phyloP scores from a whole-genome alignment of 2,113 vertebrate species.

The Syngnathus floridae region DNA sequence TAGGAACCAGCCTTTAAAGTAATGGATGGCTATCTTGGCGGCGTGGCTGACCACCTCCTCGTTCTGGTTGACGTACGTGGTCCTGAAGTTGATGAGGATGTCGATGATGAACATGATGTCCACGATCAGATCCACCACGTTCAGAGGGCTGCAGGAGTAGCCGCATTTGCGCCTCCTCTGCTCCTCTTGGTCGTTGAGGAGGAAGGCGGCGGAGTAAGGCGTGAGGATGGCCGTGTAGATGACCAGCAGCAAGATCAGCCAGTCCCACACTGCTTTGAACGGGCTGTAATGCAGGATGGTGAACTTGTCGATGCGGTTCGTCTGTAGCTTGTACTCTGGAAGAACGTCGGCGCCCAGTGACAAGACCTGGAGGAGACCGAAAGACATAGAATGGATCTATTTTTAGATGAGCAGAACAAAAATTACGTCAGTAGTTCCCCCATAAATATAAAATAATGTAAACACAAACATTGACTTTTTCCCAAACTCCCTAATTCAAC shows the following conservation, averaged over 20 bases:
- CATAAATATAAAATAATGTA: too few relatives aligned
- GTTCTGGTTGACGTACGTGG: slow-evolving; percentile 94
- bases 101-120: slow-evolving; percentile 99
- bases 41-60: slow-evolving; percentile 99
- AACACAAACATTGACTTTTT: too few relatives aligned
- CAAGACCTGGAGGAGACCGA: slow-evolving; percentile 75
- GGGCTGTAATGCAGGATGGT: slow-evolving; percentile 99
- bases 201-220: slow-evolving; percentile 95
- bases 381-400: neutral
- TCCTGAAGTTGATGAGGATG: slow-evolving; percentile 99
- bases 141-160: slow-evolving; percentile 95
- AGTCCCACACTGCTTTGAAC: slow-evolving; percentile 98
- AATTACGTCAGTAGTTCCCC: too few relatives aligned
- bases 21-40: slow-evolving; percentile 96
- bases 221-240: slow-evolving; percentile 98
- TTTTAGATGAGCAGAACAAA: too few relatives aligned
- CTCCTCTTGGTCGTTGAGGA: slow-evolving; percentile 92
- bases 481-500: too few relatives aligned
- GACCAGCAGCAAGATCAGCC: slow-evolving; percentile 93
- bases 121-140: slow-evolving; percentile 96
- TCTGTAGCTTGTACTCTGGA: slow-evolving; percentile 98
- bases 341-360: slow-evolving; percentile 95
- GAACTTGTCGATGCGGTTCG: slow-evolving; percentile 94
- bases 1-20: slow-evolving; percentile 99
- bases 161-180: slow-evolving; percentile 89